Conservation (phyloP, 2,888 invertebrate genomes). For the Bombylius major region DNA sequence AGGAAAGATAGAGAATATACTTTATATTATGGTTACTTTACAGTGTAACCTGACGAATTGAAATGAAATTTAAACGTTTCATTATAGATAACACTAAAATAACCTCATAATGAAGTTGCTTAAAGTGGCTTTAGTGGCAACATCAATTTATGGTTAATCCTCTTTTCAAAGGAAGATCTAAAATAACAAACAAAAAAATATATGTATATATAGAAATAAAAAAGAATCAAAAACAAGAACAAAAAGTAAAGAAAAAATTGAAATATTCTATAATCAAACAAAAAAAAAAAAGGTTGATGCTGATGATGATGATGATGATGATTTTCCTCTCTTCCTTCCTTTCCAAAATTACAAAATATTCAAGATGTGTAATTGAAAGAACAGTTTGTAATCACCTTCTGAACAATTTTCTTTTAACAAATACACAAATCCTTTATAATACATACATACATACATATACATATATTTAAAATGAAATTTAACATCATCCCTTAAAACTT, state of each 20-base stretch:
- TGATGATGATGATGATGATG: background rate
- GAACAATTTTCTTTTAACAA: conserved; percentile 5
- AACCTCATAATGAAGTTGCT: background rate
- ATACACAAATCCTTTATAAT: background rate
- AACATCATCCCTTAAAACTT: too few relatives aligned
- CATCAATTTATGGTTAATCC: background rate
- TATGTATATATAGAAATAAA: too few relatives aligned
- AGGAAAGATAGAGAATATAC: too few relatives aligned
- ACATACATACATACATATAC: background rate
- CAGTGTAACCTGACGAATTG: background rate
- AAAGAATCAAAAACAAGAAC: background rate
- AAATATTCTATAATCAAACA: too few relatives aligned
- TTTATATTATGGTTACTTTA: too few relatives aligned
- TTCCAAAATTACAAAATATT: background rate
- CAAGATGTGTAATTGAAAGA: background rate
- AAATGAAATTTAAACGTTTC: too few relatives aligned
- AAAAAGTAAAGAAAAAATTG: background rate
- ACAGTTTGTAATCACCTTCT: conserved; percentile 9
- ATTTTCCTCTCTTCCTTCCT: background rate
- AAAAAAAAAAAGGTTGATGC: background rate
- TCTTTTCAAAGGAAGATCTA: background rate
- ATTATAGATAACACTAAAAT: background rate
- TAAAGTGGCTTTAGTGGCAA: background rate
- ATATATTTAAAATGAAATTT: background rate
- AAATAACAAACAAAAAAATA: too few relatives aligned